Evolutionary conservation across 2,888 invertebrate genomes (phyloP).

Genomic region (Rotaria magnacalcarata): DNA sequence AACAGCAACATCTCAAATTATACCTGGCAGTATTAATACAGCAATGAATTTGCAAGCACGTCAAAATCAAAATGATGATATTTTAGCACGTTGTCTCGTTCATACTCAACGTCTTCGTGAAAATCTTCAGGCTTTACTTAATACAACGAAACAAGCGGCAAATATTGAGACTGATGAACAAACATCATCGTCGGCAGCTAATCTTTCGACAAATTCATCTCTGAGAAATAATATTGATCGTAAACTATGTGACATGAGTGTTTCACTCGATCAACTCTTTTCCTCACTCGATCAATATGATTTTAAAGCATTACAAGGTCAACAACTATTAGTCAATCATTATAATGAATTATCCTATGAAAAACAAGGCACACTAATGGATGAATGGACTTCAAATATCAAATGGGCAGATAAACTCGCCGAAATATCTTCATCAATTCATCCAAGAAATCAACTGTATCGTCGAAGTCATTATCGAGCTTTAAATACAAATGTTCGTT

Average conservation of each 20-base stretch:
- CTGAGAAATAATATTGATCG: constrained; percentile 22
- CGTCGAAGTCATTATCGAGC: not conserved
- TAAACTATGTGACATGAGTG: not conserved
- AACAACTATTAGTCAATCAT: not conserved
- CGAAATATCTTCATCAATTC: not conserved
- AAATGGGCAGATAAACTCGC: not conserved
- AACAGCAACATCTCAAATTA: not conserved
- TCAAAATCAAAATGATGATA: constrained; percentile 28
- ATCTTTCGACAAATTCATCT: not conserved
- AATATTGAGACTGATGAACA: not conserved
- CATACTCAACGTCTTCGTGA: not conserved
- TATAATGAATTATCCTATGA: constrained; percentile 31
- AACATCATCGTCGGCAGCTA: not conserved
- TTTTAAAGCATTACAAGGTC: constrained; percentile 2
- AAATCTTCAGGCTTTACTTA: constrained; percentile 8
- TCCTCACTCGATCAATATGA: not conserved
- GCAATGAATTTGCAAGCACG: not conserved
- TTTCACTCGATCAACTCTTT: not conserved
- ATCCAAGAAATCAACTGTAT: not conserved
- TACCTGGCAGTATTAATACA: not conserved
- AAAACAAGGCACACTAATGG: constrained; percentile 14
- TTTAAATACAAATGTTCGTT: not conserved
- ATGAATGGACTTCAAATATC: not conserved
- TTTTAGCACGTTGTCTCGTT: not conserved
- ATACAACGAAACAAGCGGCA: constrained; percentile 23